A percentile compares a stretch with the other conserved stretches of the same genome.
Conservation (phyloP, 2,888 invertebrate species). For the Alloplasta piceator region DNA sequence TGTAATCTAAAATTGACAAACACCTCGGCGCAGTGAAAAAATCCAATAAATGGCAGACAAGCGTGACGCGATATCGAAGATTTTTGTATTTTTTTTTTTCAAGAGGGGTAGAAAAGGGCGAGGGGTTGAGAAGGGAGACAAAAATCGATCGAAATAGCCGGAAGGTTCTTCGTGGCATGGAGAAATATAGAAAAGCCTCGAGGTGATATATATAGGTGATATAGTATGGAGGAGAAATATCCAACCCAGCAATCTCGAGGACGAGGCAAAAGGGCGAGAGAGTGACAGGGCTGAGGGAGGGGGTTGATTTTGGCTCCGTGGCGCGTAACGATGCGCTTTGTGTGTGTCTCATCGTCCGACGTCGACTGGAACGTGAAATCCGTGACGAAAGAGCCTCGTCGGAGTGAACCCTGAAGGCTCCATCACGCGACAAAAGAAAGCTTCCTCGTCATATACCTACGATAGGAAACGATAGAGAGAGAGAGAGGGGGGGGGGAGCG, state of each 20-base stretch:
- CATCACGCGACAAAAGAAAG: constrained; percentile 49
- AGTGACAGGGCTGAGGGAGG: background rate
- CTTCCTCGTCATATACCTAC: constrained; percentile 22
- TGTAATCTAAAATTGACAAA: constrained; percentile 13
- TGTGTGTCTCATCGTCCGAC: constrained; percentile 34
- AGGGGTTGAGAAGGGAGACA: constrained; percentile 15
- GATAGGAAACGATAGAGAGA: constrained; percentile 17
- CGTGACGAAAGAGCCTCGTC: constrained; percentile 50
- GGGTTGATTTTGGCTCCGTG: constrained; percentile 45
- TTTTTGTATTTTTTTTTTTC: constrained; percentile 39
- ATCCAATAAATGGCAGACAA: background rate
- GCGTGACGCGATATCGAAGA: constrained; percentile 8
- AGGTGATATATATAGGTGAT: background rate
- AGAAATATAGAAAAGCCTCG: constrained; percentile 19
- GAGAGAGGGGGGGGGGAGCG: background rate
- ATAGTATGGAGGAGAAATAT: constrained; percentile 27
- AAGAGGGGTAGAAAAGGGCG: constrained; percentile 37
- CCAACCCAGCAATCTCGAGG: constrained; percentile 40
- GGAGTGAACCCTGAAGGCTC: constrained; percentile 51
- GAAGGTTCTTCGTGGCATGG: constrained; percentile 10
- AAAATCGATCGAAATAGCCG: constrained; percentile 33
- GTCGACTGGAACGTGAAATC: constrained; percentile 19
- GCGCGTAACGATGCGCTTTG: constrained; percentile 60
- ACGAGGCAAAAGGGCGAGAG: constrained; percentile 22
- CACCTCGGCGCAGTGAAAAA: background rate